phyloP scores from a whole-genome alignment of 2,888 invertebrate species.

The Tetropium fuscum region DNA sequence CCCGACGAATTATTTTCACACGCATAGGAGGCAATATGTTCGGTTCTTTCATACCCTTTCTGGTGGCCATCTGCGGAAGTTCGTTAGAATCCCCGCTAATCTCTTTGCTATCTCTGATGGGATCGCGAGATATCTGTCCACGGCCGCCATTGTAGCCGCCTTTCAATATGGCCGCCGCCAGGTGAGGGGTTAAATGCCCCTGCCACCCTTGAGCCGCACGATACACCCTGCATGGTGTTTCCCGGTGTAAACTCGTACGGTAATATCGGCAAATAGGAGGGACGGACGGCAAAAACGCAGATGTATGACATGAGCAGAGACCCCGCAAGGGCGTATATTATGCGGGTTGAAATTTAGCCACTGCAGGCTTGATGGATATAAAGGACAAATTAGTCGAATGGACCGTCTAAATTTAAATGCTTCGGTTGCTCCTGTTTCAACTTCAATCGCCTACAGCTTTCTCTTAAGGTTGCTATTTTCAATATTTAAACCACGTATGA shows the following conservation, averaged over 20 bases:
- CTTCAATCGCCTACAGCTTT: no score
- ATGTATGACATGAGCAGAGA: constrained; percentile 28
- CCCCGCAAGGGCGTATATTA: background rate
- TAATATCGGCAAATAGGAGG: constrained; percentile 40
- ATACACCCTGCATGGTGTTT: constrained; percentile 23
- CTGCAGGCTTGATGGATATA: background rate
- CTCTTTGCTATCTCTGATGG: constrained; percentile 62
- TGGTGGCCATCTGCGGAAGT: constrained; percentile 66
- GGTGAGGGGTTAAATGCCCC: constrained; percentile 60
- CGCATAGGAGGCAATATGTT: constrained; percentile 39
- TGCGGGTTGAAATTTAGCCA: constrained; percentile 9
- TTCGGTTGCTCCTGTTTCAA: no score
- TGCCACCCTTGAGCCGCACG: constrained; percentile 45
- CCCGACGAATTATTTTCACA: constrained; percentile 51
- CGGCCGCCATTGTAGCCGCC: constrained; percentile 64
- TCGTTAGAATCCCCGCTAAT: constrained; percentile 66
- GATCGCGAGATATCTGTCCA: constrained; percentile 60
- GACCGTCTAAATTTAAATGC: no score
- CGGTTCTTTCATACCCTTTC: constrained; percentile 48
- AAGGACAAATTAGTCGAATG: no score
- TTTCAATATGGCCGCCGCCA: constrained; percentile 63
- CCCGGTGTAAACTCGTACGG: constrained; percentile 19
- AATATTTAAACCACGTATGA: no score
- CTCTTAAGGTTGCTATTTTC: no score
- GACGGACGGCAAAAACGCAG: constrained; percentile 34